Conservation (phyloP, 2,888 invertebrate genomes). For the Chrysomela aeneicollis region DNA sequence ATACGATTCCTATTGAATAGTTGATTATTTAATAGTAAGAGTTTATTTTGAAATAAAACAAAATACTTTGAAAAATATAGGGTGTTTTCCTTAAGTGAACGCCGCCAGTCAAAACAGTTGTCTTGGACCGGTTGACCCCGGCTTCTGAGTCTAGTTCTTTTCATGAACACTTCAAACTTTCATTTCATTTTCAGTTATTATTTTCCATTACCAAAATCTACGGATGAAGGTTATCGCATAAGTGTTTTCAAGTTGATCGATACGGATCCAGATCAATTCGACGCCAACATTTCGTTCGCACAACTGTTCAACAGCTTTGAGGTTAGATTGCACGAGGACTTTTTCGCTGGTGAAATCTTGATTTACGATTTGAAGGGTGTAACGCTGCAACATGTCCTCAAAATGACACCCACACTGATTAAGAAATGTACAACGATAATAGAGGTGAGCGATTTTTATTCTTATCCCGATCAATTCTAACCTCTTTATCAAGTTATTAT, state of each 20-base stretch:
- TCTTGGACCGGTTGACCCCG: no score
- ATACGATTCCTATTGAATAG: no score
- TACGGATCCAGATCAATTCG: conserved; percentile 48
- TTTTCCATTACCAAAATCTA: conserved; percentile 62
- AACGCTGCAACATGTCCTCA: conserved; percentile 59
- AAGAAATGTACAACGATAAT: conserved; percentile 61
- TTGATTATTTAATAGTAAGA: no score
- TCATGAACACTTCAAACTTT: no score
- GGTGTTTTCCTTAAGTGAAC: no score
- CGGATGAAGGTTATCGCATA: conserved; percentile 61
- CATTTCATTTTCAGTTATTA: no score
- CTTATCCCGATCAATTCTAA: no score
- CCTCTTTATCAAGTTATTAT: no score
- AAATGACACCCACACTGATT: conserved; percentile 59
- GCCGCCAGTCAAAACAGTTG: no score
- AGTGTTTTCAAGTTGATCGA: conserved; percentile 59
- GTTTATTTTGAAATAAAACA: no score
- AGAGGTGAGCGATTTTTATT: conserved; percentile 54
- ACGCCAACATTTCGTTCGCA: conserved; percentile 55
- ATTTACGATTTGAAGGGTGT: conserved; percentile 60
- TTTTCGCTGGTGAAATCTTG: conserved; percentile 61
- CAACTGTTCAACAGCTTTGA: conserved; percentile 63
- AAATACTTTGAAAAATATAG: no score
- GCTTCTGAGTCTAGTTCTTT: no score
- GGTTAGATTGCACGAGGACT: conserved; percentile 62